Conservation (phyloP, 2,888 invertebrate species). For the Oithona nana region DNA sequence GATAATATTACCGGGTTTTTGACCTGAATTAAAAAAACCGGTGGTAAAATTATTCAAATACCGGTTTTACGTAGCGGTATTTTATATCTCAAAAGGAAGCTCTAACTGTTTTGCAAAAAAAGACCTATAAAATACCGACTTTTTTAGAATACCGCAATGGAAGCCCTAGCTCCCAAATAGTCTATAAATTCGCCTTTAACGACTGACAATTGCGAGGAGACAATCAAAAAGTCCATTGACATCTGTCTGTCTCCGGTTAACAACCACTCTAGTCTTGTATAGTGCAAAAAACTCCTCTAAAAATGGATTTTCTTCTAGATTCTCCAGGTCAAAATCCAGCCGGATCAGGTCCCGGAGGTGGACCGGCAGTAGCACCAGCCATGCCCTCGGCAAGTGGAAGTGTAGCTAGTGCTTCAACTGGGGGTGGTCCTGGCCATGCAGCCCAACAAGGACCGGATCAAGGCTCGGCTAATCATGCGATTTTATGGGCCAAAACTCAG, state of each 20-base stretch:
- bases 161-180: too few species aligned
- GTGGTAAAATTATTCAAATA: too few species aligned
- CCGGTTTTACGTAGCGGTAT: too few species aligned
- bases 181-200: not conserved
- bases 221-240: not conserved
- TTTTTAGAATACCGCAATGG: too few species aligned
- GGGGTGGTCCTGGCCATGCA: not conserved
- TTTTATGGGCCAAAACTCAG: constrained; percentile 61
- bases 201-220: not conserved
- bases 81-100: too few species aligned
- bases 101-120: too few species aligned
- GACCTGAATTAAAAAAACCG: too few species aligned
- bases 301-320: not conserved
- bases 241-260: not conserved
- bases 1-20: too few species aligned
- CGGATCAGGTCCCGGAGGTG: not conserved
- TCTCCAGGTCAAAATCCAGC: not conserved
- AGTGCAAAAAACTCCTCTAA: too few species aligned
- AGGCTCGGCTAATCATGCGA: not conserved
- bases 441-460: not conserved
- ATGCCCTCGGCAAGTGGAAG: not conserved
- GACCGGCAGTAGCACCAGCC: not conserved
- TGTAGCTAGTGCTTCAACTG: not conserved
- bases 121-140: too few species aligned
- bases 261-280: too few species aligned